Evolutionary conservation across 2,888 invertebrate species (phyloP).

Genomic region (Phlogophora meticulosa): DNA sequence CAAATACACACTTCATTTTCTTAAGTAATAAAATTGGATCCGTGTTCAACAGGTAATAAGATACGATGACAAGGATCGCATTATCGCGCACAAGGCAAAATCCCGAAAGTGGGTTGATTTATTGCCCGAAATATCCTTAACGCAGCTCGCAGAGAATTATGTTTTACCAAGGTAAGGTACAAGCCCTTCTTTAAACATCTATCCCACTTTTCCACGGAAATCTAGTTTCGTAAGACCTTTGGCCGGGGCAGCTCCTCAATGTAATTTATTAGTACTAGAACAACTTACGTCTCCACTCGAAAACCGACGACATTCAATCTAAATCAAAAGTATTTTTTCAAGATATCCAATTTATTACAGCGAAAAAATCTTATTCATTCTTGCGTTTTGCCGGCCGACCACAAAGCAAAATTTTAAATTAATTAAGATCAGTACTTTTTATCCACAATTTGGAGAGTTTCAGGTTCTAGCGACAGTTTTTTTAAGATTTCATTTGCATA

Average conservation of each 20-base stretch:
- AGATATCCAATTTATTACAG: conserved; percentile 36
- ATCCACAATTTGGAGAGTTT: conserved; percentile 36
- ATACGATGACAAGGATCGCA: conserved; percentile 82
- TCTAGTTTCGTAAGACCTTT: conserved; percentile 49
- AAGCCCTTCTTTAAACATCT: conserved; percentile 52
- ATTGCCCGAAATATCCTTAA: conserved; percentile 80
- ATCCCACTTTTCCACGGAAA: conserved; percentile 33
- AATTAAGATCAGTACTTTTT: conserved; percentile 49
- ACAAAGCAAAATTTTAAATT: conserved; percentile 45
- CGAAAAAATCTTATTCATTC: conserved; percentile 38
- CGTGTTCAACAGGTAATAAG: conserved; percentile 84
- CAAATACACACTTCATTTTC: conserved; percentile 66
- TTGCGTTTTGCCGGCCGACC: conserved; percentile 30
- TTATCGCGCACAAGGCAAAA: conserved; percentile 80
- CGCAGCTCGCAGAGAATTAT: conserved; percentile 73
- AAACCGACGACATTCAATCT: conserved; percentile 43
- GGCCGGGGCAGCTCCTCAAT: conserved; percentile 27
- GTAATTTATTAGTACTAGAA: conserved; percentile 48
- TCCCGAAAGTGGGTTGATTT: conserved; percentile 82
- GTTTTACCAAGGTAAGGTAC: conserved; percentile 70
- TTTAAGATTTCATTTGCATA: conserved; percentile 42
- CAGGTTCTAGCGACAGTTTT: conserved; percentile 42
- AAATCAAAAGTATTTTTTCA: conserved; percentile 37
- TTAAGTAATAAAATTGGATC: conserved; percentile 74
- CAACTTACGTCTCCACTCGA: conserved; percentile 29